Evolutionary conservation across 1,140 invertebrate species (phyloP), one percentile per base, ranked within the genome.

Genomic region (Oreohelix idahoensis): DNA sequence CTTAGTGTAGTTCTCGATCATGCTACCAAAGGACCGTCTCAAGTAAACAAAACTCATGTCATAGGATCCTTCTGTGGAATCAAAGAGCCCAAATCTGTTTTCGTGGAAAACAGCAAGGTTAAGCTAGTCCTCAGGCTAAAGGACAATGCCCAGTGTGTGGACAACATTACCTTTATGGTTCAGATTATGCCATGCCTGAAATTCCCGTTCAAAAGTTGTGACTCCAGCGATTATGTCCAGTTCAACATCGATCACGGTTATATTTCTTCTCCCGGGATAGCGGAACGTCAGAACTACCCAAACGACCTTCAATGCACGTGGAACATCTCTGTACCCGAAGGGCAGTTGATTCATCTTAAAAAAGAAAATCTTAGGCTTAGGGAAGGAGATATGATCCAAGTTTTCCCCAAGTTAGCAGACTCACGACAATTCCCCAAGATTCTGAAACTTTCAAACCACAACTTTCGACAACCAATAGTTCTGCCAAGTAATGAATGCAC

Each of bases 31-130:
- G 36, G 53, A 4, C 2, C 32, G 10, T 20, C 53, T 2, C 32
- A 8, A 8, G 49, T 10, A 15, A 26, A 15, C 36, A 58, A 17
- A 8, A 42, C 45, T 29, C 45, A 78, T 36, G n/a, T 32, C 49
- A 53, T 78, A 5, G 76, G 77, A 36, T 49, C 51, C 35, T 79
- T 39, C 36, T 79, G 77, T 79, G 77, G 77, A 17, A 79, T 79
- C 29, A 79, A 79, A 35, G 36, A 79, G 29, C 53, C 77, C 8
- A 79, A 36, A 36, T 42, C 77, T 23, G 32, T 79, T 15, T 66
- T 79, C 26, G 36, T 79, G 2, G 77, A 79, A 26, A 15, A 79
- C 77, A 79, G 38, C 38, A 42, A 39, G 35, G 77, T 39, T 35
- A 79, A 66, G 20, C 58, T 79, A 35, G 32, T 23, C 29, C 38